Base-by-base conservation (phyloP, 2,113 vertebrate species). In the Brachypteracias leptosomus region DNA sequence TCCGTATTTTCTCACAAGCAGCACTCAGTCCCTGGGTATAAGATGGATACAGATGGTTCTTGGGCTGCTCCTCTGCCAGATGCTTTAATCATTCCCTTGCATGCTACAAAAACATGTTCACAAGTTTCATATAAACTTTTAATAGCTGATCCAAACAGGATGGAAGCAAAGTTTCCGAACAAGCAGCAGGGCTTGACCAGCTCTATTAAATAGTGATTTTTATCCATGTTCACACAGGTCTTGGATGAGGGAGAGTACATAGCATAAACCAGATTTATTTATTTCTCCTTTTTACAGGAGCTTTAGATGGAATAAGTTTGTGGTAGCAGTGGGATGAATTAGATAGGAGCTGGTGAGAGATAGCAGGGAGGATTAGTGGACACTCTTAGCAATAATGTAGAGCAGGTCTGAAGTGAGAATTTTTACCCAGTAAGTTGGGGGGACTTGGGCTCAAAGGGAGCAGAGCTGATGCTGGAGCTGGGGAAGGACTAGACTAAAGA, bases 101-200 rank as follows among this genome's bases (percentile, higher is more conserved):
- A 3, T 36, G 6, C 81, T 49, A 36, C 44, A 13, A 29, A 20
- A 62, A 44, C 26, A 5, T 7, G 44, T 83, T 71, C 79, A 66
- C 72, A 54, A 80, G 49, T 83, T 90, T 65, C 29, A 42, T 31
- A 36, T 24, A 75, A 77, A 75, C 79, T 95, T 94, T 86, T 92
- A 96, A 90, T 90, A 95, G 86, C 72, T 92, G 92, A 77, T 90
- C 85, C 70, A 59, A 74, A 89, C 42, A 79, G 55, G 15, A 63
- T 66, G 84, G 36, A 46, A 77, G 65, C 54, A 79, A 68, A 71
- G 63, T 24, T 88, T 76, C 19, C 2, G 71, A 42, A 80, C 55
- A 52, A 80, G 94, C 96, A 97, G 85, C 72, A 86, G 80, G 92
- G 90, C 92, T 93, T 97, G 96, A 97, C 95, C 83, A 74, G 51